Evolutionary conservation across 1,140 invertebrate genomes (phyloP).

Genomic region (Cyclargus thomasi): DNA sequence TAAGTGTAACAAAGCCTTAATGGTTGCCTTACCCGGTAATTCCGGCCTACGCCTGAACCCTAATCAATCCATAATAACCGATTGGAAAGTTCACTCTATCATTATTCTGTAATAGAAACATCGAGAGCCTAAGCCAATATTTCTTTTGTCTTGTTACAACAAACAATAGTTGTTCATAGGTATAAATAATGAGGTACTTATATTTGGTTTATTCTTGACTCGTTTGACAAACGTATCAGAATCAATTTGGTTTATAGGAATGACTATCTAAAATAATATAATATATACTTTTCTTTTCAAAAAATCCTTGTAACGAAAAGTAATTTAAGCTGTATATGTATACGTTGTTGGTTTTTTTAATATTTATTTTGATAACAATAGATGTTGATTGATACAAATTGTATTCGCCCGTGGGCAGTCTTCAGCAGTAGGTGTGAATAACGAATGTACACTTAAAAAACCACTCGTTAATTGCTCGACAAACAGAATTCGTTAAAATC

Average conservation of each 20-base stretch:
- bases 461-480: not conserved
- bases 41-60: not conserved
- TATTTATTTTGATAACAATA: not conserved
- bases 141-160: too few species aligned
- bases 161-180: not conserved
- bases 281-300: too few species aligned
- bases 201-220: too few species aligned
- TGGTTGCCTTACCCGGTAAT: not conserved
- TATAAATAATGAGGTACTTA: too few species aligned
- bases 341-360: not conserved
- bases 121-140: not conserved
- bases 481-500: slow-evolving; percentile 4
- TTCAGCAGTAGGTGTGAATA: not conserved
- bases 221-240: too few species aligned
- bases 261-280: too few species aligned
- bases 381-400: not conserved
- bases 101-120: not conserved
- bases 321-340: too few species aligned
- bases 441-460: not conserved
- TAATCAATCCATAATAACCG: slow-evolving; percentile 1
- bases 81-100: not conserved
- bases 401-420: not conserved
- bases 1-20: slow-evolving; percentile 11
- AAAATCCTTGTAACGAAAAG: too few species aligned
- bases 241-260: too few species aligned